Evolutionary conservation across 2,113 vertebrate genomes (phyloP), one percentile per base, ranked within the genome.

Genomic region (Motacilla alba): DNA sequence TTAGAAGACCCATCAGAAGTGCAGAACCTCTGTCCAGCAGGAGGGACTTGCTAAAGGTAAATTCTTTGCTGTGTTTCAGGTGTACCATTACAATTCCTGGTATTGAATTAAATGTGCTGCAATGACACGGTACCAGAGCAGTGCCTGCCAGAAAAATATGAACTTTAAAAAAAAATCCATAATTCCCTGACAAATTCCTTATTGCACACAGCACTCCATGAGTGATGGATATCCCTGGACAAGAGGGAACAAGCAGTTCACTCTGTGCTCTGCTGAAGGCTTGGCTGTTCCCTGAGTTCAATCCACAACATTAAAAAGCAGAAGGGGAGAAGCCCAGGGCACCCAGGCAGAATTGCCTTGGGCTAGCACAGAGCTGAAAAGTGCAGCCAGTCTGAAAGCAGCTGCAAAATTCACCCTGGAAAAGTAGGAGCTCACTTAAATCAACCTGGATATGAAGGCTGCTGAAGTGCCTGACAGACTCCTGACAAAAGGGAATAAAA

Each of bases 161-260:
- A 58, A 89, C 88, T 95, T 89, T 70, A 41, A 79, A 93, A 80
- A 93, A 43, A 94, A 94, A 88, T 69, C 64, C 55, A 14, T 62
- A 93, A 92, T 73, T 88, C 74, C 83, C 89, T 80, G 66, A 59
- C 70, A 94, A 94, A 80, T 90, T 70, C 63, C 82, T 94, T 50
- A 39, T 7, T 66, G 78, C 68, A 47, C 11, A 37, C 37, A 80
- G 55, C 44, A 7, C 39, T 33, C 63, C 55, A 14, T 0, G 15
- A 64, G 55, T 86, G 93, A 95, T 77, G 63, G 82, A 83, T 83
- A 26, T 7, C 58, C 53, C 83, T 31, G 70, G 55, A 49, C 2
- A 6, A 68, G 37, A 78, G 41, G 66, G 66, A 92, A 67, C 26
- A 30, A 82, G 50, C 86, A 81, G 80, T 6, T 56, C 41, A 8